These are phyloP conservation scores for Chrysocyon brachyurus DNA, from an alignment of 2,797 vertebrate genomes.

Conservation along the genomic window DNA sequence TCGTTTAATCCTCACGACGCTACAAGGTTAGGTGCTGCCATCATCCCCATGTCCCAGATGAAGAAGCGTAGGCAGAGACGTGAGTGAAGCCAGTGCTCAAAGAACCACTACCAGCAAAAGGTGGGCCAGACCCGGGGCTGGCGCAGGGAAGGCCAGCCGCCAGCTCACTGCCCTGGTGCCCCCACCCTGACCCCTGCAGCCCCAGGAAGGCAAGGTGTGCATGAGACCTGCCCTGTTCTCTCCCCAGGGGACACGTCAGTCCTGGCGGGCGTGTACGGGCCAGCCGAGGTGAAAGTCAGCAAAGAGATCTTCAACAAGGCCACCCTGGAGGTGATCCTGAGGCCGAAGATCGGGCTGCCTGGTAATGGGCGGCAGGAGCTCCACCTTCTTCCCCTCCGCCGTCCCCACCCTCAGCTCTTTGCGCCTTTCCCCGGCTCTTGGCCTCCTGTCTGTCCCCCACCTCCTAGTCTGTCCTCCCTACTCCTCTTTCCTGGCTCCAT, in stretches of 20 bases:
- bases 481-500: background rate
- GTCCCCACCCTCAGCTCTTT: background rate
- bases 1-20: background rate
- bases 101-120: background rate
- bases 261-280: constrained; percentile 94
- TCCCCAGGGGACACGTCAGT: constrained; percentile 93
- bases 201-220: background rate
- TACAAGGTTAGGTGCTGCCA: background rate
- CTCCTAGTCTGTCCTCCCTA: background rate
- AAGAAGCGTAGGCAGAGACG: background rate
- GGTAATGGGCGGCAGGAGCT: constrained; percentile 83
- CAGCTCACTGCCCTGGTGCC: background rate
- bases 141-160: background rate
- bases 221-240: background rate
- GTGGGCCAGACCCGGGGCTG: background rate
- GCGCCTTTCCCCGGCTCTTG: no score
- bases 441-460: background rate
- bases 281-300: constrained; percentile 95
- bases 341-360: constrained; percentile 93
- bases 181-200: background rate
- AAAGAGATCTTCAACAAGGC: constrained; percentile 96
- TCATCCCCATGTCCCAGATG: background rate
- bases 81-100: background rate
- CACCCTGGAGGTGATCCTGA: constrained; percentile 94
- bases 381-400: background rate